Conservation (phyloP, 2,797 vertebrate genomes). For the Coracias cyanogaster region DNA sequence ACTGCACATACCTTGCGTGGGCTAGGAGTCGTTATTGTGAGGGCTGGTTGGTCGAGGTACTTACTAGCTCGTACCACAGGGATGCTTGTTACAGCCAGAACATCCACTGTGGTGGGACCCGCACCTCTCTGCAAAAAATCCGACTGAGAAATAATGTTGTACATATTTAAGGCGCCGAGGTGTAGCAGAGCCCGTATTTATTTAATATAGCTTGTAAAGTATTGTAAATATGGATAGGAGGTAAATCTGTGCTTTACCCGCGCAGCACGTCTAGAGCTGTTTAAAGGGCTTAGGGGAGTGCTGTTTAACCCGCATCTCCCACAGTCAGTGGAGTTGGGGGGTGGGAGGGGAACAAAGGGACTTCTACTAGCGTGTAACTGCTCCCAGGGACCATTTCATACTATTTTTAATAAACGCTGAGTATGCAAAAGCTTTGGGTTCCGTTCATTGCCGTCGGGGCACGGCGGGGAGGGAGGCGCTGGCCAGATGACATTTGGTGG, state of each 20-base stretch:
- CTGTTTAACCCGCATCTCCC: background rate
- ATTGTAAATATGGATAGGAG: slow-evolving; percentile 72
- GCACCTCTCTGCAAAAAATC: slow-evolving; percentile 11
- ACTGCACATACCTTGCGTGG: background rate
- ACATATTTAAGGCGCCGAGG: slow-evolving; percentile 69
- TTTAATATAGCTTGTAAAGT: slow-evolving; percentile 84
- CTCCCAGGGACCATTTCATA: slow-evolving; percentile 55
- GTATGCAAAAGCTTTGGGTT: background rate
- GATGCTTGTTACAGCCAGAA: slow-evolving; percentile 24
- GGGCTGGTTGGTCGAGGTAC: slow-evolving; percentile 33
- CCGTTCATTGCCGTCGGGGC: background rate
- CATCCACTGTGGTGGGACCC: background rate
- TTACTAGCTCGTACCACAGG: slow-evolving; percentile 16
- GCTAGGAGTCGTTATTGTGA: background rate
- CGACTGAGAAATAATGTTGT: slow-evolving; percentile 66
- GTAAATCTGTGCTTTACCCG: slow-evolving; percentile 37
- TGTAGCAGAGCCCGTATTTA: slow-evolving; percentile 73
- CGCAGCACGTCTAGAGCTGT: background rate
- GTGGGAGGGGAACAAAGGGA: background rate
- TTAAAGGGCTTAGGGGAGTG: background rate
- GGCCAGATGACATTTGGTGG: too few relatives aligned
- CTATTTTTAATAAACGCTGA: slow-evolving; percentile 53
- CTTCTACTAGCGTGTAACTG: background rate
- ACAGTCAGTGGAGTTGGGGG: background rate
- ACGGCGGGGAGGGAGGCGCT: background rate